These are phyloP conservation scores for Eupithecia pulchellata DNA, from an alignment of 2,888 invertebrate species.

Conservation along the genomic window DNA sequence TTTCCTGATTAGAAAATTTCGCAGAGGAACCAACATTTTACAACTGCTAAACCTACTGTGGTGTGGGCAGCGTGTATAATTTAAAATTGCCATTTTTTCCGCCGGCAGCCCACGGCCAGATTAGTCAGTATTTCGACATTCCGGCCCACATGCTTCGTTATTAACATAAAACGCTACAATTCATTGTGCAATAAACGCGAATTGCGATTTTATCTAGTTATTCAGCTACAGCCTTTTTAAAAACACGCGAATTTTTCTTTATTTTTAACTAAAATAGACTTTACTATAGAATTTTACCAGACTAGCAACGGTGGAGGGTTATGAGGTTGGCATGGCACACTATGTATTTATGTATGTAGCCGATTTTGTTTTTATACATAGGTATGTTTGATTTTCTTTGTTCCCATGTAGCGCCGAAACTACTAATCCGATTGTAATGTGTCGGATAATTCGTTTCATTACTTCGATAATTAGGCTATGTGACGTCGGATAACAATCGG, in stretches of 20 bases:
- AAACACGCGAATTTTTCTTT: neutral
- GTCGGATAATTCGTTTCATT: too few species aligned
- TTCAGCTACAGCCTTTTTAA: slow-evolving; percentile 54
- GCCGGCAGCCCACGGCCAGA: slow-evolving; percentile 77
- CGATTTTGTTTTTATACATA: too few species aligned
- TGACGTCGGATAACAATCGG: too few species aligned
- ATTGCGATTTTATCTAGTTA: slow-evolving; percentile 80
- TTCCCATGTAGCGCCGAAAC: too few species aligned
- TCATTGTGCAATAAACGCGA: slow-evolving; percentile 82
- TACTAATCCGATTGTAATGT: too few species aligned
- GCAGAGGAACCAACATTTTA: slow-evolving; percentile 8
- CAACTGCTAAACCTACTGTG: slow-evolving; percentile 23
- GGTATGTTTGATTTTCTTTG: too few species aligned
- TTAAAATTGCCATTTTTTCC: slow-evolving; percentile 84
- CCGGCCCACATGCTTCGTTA: slow-evolving; percentile 74
- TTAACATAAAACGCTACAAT: slow-evolving; percentile 83
- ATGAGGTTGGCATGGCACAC: too few species aligned
- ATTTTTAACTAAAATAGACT: neutral
- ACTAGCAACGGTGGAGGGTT: too few species aligned
- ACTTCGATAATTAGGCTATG: too few species aligned
- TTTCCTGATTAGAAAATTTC: neutral
- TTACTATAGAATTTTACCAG: too few species aligned
- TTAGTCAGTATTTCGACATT: slow-evolving; percentile 85
- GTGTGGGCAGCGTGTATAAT: slow-evolving; percentile 83
- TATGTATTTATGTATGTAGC: too few species aligned